Evolutionary conservation across 2,797 vertebrate species (phyloP).

Genomic region (Syngnathus acus): DNA sequence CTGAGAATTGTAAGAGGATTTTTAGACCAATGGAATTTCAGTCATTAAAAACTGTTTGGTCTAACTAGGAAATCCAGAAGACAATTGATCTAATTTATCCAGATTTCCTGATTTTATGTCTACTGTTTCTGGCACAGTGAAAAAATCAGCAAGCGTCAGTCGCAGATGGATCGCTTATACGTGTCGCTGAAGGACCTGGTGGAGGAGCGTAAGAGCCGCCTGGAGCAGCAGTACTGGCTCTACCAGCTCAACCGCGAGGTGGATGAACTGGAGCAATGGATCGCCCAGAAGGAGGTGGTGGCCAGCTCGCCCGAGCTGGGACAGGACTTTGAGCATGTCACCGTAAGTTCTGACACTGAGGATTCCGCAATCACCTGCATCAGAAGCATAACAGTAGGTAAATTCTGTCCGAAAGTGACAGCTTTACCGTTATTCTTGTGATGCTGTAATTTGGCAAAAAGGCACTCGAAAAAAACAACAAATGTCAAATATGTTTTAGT

Average conservation of each 20-base stretch:
- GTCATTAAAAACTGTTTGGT: background rate
- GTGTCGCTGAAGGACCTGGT: conserved; percentile 94
- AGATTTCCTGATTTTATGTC: background rate
- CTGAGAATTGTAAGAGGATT: background rate
- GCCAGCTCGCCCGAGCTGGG: conserved; percentile 90
- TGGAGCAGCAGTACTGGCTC: conserved; percentile 97
- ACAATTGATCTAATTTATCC: background rate
- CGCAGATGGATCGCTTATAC: conserved; percentile 91
- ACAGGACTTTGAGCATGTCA: conserved; percentile 91
- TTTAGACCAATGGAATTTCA: background rate
- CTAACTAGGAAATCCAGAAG: background rate
- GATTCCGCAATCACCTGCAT: background rate
- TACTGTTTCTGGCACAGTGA: conserved; percentile 67
- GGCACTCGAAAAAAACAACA: too few relatives aligned
- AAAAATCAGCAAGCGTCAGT: conserved; percentile 90
- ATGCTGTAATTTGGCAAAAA: too few relatives aligned
- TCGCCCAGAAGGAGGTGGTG: conserved; percentile 88
- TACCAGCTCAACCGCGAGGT: conserved; percentile 91
- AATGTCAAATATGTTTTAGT: conserved; percentile 33
- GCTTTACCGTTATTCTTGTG: too few relatives aligned
- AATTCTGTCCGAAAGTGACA: too few relatives aligned
- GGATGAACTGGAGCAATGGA: conserved; percentile 95
- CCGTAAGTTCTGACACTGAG: conserved; percentile 60
- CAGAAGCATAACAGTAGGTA: too few relatives aligned
- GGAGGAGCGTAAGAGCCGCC: conserved; percentile 80